Percentiles rank a stretch among this genome's conserved stretches.
These are phyloP conservation scores for Eupithecia vulgata DNA, from an alignment of 2,888 invertebrate genomes.

Conservation along the genomic window DNA sequence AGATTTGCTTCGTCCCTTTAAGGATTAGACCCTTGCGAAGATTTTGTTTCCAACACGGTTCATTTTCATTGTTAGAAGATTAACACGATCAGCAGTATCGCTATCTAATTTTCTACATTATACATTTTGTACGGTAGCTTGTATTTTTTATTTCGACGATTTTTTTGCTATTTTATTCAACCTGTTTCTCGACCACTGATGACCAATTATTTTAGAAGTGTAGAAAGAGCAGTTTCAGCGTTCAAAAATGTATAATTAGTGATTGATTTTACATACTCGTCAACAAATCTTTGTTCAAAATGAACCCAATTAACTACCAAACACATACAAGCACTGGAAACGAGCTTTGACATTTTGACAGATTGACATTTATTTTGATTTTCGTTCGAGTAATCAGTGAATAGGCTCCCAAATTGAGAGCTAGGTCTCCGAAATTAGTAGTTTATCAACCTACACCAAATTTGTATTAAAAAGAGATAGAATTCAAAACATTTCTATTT, in stretches of 20 bases:
- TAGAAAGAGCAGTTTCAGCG: not conserved
- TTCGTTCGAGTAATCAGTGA: not conserved
- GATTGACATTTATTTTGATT: too few relatives aligned
- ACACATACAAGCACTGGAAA: not conserved
- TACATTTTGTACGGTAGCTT: not conserved
- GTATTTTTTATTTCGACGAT: not conserved
- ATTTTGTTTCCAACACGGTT: conserved; percentile 53
- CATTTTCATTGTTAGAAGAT: conserved; percentile 3
- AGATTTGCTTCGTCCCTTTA: conserved; percentile 19
- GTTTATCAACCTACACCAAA: too few relatives aligned
- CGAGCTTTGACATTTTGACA: too few relatives aligned
- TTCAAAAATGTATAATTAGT: not conserved
- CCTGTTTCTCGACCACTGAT: not conserved
- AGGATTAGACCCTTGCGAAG: conserved; percentile 43
- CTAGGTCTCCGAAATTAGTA: too few relatives aligned
- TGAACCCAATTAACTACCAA: too few relatives aligned
- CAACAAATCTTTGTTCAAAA: too few relatives aligned
- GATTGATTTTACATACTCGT: not conserved
- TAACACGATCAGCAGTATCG: not conserved
- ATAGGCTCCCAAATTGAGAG: too few relatives aligned
- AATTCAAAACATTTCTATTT: not conserved
- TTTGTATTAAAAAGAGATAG: not conserved
- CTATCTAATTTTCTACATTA: not conserved
- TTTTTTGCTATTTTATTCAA: not conserved
- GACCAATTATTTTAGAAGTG: not conserved